These are phyloP conservation scores for Pissodes strobi DNA, from an alignment of 1,140 invertebrate genomes.

Conservation along the genomic window DNA sequence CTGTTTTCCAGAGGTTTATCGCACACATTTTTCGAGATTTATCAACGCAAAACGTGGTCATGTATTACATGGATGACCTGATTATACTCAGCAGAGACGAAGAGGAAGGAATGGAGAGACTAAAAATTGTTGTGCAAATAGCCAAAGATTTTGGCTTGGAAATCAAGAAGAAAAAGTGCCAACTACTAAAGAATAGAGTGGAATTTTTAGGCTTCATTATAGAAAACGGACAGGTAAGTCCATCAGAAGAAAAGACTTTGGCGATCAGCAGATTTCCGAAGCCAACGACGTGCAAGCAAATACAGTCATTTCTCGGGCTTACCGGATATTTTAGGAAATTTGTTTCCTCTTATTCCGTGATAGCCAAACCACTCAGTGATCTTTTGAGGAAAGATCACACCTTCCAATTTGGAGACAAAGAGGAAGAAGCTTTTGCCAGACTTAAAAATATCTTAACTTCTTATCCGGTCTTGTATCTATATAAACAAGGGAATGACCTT, in stretches of 20 bases:
- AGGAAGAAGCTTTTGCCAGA: slow-evolving; percentile 38
- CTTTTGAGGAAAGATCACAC: slow-evolving; percentile 27
- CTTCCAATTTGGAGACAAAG: slow-evolving; percentile 1
- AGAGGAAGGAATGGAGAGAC: slow-evolving; percentile 29
- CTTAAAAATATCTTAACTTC: slow-evolving; percentile 24
- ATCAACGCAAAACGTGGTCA: slow-evolving; percentile 37
- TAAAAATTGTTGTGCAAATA: slow-evolving; percentile 37
- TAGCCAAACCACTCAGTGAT: slow-evolving; percentile 46
- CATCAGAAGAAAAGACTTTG: slow-evolving; percentile 48
- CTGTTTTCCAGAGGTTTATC: slow-evolving; percentile 35
- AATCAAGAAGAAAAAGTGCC: slow-evolving; percentile 52
- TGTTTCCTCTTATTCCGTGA: slow-evolving; percentile 33
- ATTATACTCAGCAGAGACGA: slow-evolving; percentile 36
- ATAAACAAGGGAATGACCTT: slow-evolving; percentile 40
- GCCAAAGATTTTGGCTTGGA: slow-evolving; percentile 50
- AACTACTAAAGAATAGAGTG: slow-evolving; percentile 31
- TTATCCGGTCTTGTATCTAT: slow-evolving; percentile 53
- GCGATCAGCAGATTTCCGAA: slow-evolving; percentile 48
- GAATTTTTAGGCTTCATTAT: slow-evolving; percentile 33
- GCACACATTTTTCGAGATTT: slow-evolving; percentile 43
- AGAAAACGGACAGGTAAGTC: slow-evolving; percentile 30
- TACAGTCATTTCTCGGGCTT: slow-evolving; percentile 48
- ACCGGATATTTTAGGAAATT: slow-evolving; percentile 52
- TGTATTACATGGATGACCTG: slow-evolving; percentile 41
- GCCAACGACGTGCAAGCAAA: slow-evolving; percentile 45